Base-by-base conservation (phyloP, 2,797 vertebrate genomes). In the Poliocrania exsul region DNA sequence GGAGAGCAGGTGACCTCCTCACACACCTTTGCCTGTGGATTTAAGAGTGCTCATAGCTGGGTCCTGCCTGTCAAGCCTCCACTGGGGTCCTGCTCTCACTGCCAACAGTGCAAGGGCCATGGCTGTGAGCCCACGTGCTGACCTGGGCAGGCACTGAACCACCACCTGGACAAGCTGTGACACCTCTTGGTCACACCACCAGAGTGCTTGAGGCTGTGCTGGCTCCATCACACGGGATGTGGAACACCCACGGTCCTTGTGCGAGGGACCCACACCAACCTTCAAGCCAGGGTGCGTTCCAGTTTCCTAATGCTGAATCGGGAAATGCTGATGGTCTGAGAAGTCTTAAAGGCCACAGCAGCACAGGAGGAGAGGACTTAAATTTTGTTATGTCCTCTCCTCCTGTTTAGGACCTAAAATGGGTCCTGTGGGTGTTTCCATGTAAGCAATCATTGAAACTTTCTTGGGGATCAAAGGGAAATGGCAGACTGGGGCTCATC, bases 21-120 rank as follows among this genome's bases (percentile, higher is more conserved):
- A 3, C 3, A 5, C 2, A 2, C n/a, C 13, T 49, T 64, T 49
- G 18, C 26, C 46, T 29, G 2, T 15, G 2, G 3, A 13, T 38
- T 51, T 33, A 20, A 19, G 50, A 26, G 54, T 29, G 60, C 33
- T 64, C n/a, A 66, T 51, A 35, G 64, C 29, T 23, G 44, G 29
- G 8, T 35, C 29, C 29, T 62, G 71, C 23, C 6, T 19, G 42
- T 4, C 17, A 35, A 35, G 33, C 19, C 42, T 61, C 53, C 29
- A 4, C 25, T 11, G 38, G 46, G 24, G 7, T 50, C 33, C 26
- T 65, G 67, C 29, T 29, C 50, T 9, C 8, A 7, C 19, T 29
- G 29, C 11, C 40, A 28, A 5, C 3, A 5, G 13, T 28, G 15
- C 35, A 23, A n/a, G 17, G 35, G 20, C 16, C 0, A 0, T 1